A percentile compares a stretch with the other conserved stretches of the same genome.
phyloP scores from a whole-genome alignment of 2,888 invertebrate genomes.

The Sphecodes monilicornis region DNA sequence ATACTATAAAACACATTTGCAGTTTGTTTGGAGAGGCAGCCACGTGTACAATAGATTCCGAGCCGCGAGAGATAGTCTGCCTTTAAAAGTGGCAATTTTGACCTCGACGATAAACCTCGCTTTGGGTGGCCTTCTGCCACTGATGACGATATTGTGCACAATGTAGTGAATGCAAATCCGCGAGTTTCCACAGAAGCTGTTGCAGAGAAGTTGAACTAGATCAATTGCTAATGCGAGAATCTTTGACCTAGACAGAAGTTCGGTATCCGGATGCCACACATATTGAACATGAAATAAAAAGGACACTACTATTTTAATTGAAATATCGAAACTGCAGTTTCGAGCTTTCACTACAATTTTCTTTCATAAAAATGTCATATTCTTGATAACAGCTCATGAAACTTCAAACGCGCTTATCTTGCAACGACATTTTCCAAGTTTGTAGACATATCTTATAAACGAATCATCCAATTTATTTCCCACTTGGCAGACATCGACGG shows the following conservation, averaged over 20 bases:
- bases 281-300: not conserved
- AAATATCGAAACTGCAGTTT: not conserved
- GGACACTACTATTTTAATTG: not conserved
- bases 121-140: not conserved
- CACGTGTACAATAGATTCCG: not conserved
- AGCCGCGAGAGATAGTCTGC: not conserved
- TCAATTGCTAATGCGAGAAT: not conserved
- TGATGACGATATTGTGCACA: constrained; percentile 16
- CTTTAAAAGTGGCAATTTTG: constrained; percentile 16
- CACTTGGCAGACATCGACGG: not conserved
- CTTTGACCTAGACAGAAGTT: not conserved
- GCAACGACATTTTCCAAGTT: not conserved
- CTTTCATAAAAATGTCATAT: not conserved
- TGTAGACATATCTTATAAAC: not conserved
- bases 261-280: not conserved
- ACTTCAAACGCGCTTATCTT: not conserved
- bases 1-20: not conserved
- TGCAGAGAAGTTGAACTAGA: not conserved
- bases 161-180: constrained; percentile 10
- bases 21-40: not conserved
- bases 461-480: constrained; percentile 1
- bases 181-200: not conserved
- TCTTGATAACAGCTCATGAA: not conserved
- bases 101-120: constrained; percentile 11
- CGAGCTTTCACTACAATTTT: not conserved